Evolutionary conservation across 2,113 vertebrate species (phyloP), one percentile per base, ranked within the genome.

Genomic region (Pomatorhinus ruficollis): DNA sequence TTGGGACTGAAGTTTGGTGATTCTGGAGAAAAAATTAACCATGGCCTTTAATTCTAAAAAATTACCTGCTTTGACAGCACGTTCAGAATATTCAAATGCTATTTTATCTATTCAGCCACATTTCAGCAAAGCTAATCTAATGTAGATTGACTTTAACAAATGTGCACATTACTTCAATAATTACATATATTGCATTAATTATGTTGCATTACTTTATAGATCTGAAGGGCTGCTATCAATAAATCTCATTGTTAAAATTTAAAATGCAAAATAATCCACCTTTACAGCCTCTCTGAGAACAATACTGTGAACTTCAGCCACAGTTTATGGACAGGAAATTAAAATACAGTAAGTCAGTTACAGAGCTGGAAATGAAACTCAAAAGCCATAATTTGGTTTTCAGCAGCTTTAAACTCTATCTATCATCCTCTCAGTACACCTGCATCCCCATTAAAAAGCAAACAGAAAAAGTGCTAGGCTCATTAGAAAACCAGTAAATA

Each of bases 281-380:
- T 90, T 88, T 93, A 87, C 37, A 77, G 11, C 63, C 39, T 83
- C 75, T 61, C 68, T 74, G 66, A 80, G 80, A 79, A 81, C 77
- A 92, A 59, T 39, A 15, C 72, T 45, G 13, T 76, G 85, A 95
- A 86, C 42, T 86, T 81, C 59, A 91, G 45, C 72, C 74, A 53
- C 72, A 59, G 56, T 94, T 97, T 89, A 94, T 89, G 40, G 83
- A 30, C 79, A 93, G 95, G 93, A 95, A 95, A 95, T 92, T 94
- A 90, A 95, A 94, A 89, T 66, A 80, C 35, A 87, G 11, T 91
- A 80, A 97, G 68, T 83, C 86, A 86, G 77, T 95, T 86, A 92
- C 27, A 52, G 76, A 91, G 72, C 64, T 91, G 80, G 76, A 94
- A 91, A 56, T 47, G 50, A 75, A 88, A 80, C 72, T 92, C 87